Base-by-base conservation (phyloP, 2,113 vertebrate genomes). In the Oryzias woworae region DNA sequence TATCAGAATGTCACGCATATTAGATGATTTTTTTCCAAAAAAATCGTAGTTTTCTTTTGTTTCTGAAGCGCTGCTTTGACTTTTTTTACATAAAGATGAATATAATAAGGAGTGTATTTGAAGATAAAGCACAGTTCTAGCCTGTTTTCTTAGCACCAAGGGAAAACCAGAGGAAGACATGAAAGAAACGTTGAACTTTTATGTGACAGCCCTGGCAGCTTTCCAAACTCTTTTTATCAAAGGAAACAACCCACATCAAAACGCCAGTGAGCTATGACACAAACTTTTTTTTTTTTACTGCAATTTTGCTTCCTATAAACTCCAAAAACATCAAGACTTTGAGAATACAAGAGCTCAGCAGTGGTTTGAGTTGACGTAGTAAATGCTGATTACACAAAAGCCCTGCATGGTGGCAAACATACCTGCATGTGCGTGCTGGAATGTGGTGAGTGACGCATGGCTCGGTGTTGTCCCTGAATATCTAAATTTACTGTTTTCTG, bases 301-400 rank as follows among this genome's bases (percentile, higher is more conserved):
- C 36, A 36, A 12, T 12, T 36, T 36, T 12, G 36, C 36, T 36
- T 12, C 36, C 12, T 36, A 12, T 36, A 8, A 36, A 36, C 36
- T 36, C 36, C 36, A 36, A 12, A 36, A 36, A 36, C 36, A 36
- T 12, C 12, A 36, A 36, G 8, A 36, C 36, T 12, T 0, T 12
- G 31, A 36, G 2, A 36, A 36, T 36, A 10, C 2, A 36, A 12
- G 10, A 36, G 10, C 8, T 36, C 12, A 36, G 36, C 8, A 36
- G 36, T 36, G 36, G 36, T 36, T 36, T 36, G 36, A 12, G 36
- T 36, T 36, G 36, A 36, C 36, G 43, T 53, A 62, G 66, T 26
- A 50, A 22, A 24, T 78, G 52, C 80, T 85, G 80, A 85, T 84
- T 87, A 82, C 82, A 85, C 82, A 83, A 71, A 54, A 62, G 17